Conservation (phyloP, 2,888 invertebrate species). For the Eurois occulta region DNA sequence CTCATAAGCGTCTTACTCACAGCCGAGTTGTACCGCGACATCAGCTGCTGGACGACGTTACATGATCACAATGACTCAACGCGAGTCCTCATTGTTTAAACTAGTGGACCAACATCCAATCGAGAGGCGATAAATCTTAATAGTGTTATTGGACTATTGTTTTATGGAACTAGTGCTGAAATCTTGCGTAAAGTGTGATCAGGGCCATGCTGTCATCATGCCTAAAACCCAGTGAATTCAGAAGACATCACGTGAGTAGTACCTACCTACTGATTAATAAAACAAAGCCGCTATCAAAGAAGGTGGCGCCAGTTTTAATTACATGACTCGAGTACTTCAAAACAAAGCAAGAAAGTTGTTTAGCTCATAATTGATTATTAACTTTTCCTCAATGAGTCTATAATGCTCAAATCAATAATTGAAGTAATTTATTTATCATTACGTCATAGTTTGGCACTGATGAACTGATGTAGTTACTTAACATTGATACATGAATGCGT, state of each 20-base stretch:
- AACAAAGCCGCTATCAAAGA: conserved; percentile 19
- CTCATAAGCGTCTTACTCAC: conserved; percentile 46
- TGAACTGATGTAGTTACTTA: not conserved
- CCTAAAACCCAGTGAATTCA: conserved; percentile 17
- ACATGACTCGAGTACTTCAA: not conserved
- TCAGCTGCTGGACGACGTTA: conserved; percentile 25
- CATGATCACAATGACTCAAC: conserved; percentile 53
- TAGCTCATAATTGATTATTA: not conserved
- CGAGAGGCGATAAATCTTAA: conserved; percentile 36
- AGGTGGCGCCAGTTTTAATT: conserved; percentile 8
- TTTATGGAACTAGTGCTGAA: conserved; percentile 12
- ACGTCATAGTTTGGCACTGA: not conserved
- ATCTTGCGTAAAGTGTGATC: conserved; percentile 9
- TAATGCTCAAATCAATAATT: not conserved
- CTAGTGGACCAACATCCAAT: conserved; percentile 37
- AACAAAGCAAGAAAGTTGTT: conserved; percentile 4
- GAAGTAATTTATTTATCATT: not conserved
- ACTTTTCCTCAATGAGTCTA: not conserved
- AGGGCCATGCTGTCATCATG: conserved; percentile 40
- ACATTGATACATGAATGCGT: conserved; percentile 4
- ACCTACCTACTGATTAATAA: conserved; percentile 6
- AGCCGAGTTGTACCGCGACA: conserved; percentile 42
- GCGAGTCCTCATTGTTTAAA: conserved; percentile 45
- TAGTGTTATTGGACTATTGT: conserved; percentile 34
- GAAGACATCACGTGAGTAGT: conserved; percentile 53